Percentiles rank a stretch among this genome's conserved stretches.
Conservation (phyloP, 2,888 invertebrate genomes). For the Eumacrocentrus americanus region DNA sequence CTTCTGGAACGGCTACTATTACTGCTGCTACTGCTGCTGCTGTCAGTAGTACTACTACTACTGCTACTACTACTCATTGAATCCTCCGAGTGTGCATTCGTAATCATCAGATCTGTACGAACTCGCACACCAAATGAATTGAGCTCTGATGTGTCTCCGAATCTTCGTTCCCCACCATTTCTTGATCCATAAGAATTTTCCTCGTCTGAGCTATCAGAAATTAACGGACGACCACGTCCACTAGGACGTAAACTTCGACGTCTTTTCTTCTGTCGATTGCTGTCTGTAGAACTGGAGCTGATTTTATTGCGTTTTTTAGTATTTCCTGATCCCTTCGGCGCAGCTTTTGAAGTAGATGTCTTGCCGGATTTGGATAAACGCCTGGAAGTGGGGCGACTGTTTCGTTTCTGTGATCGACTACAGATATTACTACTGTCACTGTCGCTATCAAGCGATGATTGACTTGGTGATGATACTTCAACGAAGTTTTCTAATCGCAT, state of each 20-base stretch:
- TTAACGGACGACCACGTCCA: background rate
- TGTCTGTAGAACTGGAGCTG: constrained; percentile 4
- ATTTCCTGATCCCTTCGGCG: constrained; percentile 32
- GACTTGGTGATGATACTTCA: constrained; percentile 19
- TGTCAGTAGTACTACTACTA: constrained; percentile 6
- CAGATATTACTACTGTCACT: constrained; percentile 41
- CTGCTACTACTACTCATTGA: constrained; percentile 13
- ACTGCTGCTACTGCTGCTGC: constrained; percentile 11
- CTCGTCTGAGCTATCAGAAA: constrained; percentile 11
- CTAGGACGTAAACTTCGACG: background rate
- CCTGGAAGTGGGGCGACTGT: constrained; percentile 27
- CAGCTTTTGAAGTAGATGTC: too few relatives aligned
- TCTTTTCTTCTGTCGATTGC: background rate
- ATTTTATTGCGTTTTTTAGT: constrained; percentile 29
- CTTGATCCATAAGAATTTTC: constrained; percentile 5
- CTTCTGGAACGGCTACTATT: constrained; percentile 19
- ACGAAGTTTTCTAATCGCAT: constrained; percentile 5
- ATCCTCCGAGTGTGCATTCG: background rate
- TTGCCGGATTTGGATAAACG: constrained; percentile 36
- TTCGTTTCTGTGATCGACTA: constrained; percentile 24
- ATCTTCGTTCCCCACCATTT: constrained; percentile 6
- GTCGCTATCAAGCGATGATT: constrained; percentile 12
- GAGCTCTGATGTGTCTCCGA: too few relatives aligned
- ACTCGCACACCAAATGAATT: constrained; percentile 11
- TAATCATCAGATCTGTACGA: constrained; percentile 16